Evolutionary conservation across 2,888 invertebrate genomes (phyloP).

Genomic region (Piscicola geometra): DNA sequence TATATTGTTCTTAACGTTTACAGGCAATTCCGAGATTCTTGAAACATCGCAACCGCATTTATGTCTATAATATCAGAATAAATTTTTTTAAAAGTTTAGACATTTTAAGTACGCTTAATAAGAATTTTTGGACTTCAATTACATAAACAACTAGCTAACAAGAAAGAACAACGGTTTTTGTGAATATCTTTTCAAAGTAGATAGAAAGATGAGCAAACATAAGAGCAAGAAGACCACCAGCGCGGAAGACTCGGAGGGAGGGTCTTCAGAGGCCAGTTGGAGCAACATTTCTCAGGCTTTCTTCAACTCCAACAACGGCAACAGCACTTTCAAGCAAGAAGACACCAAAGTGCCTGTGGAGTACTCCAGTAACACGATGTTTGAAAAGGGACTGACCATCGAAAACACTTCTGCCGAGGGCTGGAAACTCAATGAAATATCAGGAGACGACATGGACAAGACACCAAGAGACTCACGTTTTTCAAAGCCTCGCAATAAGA

Average conservation of each 20-base stretch:
- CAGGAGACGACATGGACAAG: background rate
- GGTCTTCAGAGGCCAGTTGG: background rate
- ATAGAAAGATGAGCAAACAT: background rate
- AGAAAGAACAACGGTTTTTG: no score
- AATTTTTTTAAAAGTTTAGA: no score
- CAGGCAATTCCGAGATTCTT: background rate
- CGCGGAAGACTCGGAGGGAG: background rate
- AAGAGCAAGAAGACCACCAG: background rate
- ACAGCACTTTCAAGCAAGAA: background rate
- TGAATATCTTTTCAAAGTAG: no score
- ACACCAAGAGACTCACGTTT: background rate
- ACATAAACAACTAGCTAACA: no score
- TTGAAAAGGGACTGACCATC: background rate
- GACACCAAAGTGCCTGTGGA: background rate
- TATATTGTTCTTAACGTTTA: background rate
- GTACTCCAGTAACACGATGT: background rate
- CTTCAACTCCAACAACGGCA: conserved; percentile 5
- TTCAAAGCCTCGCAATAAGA: no score
- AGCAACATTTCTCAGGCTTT: background rate
- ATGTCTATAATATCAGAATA: no score
- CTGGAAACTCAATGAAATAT: background rate
- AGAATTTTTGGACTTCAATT: no score
- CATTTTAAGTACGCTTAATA: no score
- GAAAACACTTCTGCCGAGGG: background rate
- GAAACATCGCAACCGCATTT: no score